Evolutionary conservation across 2,888 invertebrate genomes (phyloP).

Genomic region (Coecobrya sp.): DNA sequence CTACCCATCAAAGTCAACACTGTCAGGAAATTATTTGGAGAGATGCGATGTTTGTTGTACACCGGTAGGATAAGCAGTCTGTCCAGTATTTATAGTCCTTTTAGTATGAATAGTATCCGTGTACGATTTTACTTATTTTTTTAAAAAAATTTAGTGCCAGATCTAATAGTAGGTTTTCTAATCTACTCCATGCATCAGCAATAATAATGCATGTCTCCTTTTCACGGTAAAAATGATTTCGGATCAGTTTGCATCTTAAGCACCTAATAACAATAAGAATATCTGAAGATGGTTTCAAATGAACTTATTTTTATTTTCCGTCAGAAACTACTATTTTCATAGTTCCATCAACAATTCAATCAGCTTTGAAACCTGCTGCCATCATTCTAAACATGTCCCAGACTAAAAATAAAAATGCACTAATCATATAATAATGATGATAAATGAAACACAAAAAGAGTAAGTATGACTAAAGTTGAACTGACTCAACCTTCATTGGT

Average conservation of each 20-base stretch:
- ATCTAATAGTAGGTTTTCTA: not conserved
- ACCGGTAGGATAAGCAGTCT: not conserved
- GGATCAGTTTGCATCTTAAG: not conserved
- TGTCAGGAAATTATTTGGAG: slow-evolving; percentile 24
- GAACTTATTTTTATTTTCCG: not conserved
- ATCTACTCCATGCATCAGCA: not conserved
- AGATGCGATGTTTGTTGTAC: not conserved
- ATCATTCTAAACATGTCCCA: slow-evolving; percentile 22
- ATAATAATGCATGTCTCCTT: not conserved
- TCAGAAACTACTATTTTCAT: not conserved
- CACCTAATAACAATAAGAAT: not conserved
- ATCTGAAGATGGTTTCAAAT: not conserved
- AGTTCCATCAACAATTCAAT: slow-evolving; percentile 37
- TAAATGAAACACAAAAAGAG: slow-evolving; percentile 37
- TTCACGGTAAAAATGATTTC: not conserved
- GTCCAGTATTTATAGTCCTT: slow-evolving; percentile 28
- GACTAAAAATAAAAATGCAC: slow-evolving; percentile 18
- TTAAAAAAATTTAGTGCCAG: not conserved
- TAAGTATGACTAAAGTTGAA: not conserved
- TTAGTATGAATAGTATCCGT: not conserved
- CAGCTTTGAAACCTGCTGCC: slow-evolving; percentile 37
- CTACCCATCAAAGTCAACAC: slow-evolving; percentile 65
- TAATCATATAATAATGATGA: slow-evolving; percentile 54
- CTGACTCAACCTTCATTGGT: slow-evolving; percentile 50
- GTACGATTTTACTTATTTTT: not conserved